Evolutionary conservation across 2,888 invertebrate genomes (phyloP).

Genomic region (Julus scanicus): DNA sequence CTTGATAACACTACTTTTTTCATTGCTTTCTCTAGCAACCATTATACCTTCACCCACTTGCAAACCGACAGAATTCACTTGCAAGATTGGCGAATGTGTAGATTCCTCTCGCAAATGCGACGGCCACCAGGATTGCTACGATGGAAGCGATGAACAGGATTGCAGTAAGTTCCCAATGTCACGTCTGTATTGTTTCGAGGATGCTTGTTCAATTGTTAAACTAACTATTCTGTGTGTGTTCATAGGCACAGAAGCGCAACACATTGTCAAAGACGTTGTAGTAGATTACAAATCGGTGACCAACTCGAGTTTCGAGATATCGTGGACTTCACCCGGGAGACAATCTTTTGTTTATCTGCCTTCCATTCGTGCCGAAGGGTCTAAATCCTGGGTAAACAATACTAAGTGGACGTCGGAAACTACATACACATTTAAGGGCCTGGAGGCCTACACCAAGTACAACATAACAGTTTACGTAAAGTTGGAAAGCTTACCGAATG

Average conservation of each 20-base stretch:
- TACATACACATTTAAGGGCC: slow-evolving; percentile 72
- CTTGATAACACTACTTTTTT: neutral
- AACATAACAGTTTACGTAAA: slow-evolving; percentile 81
- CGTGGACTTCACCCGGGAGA: slow-evolving; percentile 71
- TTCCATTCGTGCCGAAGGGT: slow-evolving; percentile 65
- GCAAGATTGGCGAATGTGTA: slow-evolving; percentile 61
- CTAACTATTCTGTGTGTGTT: neutral
- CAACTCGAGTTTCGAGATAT: slow-evolving; percentile 73
- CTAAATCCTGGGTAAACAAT: slow-evolving; percentile 71
- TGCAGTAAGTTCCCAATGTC: slow-evolving; percentile 65
- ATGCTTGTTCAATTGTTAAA: neutral
- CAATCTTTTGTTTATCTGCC: slow-evolving; percentile 75
- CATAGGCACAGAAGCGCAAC: slow-evolving; percentile 25
- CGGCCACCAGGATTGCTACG: slow-evolving; percentile 76
- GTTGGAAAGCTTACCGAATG: slow-evolving; percentile 35
- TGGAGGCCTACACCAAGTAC: slow-evolving; percentile 79
- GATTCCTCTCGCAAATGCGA: slow-evolving; percentile 70
- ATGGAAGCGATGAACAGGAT: slow-evolving; percentile 77
- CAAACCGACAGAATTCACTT: slow-evolving; percentile 59
- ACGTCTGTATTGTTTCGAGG: neutral
- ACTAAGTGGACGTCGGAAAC: slow-evolving; percentile 73
- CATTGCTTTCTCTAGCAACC: slow-evolving; percentile 22
- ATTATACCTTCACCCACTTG: neutral
- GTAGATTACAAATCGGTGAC: slow-evolving; percentile 75
- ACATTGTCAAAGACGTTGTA: slow-evolving; percentile 72